Evolutionary conservation across 2,113 vertebrate species (phyloP).

Genomic region (Leptocoma aspasia): DNA sequence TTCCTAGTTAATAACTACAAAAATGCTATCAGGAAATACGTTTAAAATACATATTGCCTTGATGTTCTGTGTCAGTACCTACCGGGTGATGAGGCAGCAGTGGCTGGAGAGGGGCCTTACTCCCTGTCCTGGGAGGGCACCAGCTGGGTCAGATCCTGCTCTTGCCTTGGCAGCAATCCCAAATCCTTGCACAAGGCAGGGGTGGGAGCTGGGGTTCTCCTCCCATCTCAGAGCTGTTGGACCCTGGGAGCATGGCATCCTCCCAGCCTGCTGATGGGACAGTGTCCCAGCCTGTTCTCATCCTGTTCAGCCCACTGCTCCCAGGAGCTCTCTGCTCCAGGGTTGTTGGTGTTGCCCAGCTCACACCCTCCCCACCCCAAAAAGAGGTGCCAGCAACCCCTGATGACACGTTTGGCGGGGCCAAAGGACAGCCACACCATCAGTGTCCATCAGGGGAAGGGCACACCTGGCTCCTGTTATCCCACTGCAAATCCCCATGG

Average conservation of each 20-base stretch:
- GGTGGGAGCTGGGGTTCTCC: neutral
- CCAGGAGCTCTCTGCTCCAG: neutral
- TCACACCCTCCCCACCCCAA: no score
- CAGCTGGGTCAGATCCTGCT: neutral
- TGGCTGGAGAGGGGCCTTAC: neutral
- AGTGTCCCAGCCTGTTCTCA: neutral
- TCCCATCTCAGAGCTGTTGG: neutral
- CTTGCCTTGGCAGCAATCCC: neutral
- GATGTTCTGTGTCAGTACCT: neutral
- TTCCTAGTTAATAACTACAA: constrained; percentile 50
- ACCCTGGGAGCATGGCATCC: rapidly evolving
- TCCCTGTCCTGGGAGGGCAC: neutral
- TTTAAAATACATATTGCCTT: constrained; percentile 25
- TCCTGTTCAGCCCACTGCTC: neutral
- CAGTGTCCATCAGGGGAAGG: neutral
- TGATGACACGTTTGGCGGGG: neutral
- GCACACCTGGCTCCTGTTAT: neutral
- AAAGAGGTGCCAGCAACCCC: neutral
- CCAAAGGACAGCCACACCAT: neutral
- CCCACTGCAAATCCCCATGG: rapidly evolving
- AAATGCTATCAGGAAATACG: constrained; percentile 7
- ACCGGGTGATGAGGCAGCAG: neutral
- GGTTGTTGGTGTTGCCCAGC: neutral
- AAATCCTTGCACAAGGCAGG: neutral
- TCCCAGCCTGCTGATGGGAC: neutral